Percentiles rank a stretch among this genome's conserved stretches.
phyloP scores from a whole-genome alignment of 2,888 invertebrate genomes.

The Geophilus truncorum region DNA sequence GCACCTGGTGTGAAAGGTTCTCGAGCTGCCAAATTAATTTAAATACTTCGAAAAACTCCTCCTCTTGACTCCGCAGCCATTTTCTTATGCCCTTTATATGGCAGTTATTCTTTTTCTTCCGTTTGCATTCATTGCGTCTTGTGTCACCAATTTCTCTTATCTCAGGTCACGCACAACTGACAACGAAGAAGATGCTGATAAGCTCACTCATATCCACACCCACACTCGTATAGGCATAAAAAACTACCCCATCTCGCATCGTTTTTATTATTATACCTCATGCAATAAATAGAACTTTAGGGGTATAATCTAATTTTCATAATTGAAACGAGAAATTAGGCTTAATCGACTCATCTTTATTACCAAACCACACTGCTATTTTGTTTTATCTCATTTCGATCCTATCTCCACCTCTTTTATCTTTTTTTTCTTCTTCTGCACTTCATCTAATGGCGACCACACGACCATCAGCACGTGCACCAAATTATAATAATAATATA shows the following conservation, averaged over 20 bases:
- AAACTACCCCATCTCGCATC: slow-evolving; percentile 10
- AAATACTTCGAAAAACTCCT: not conserved
- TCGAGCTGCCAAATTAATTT: not conserved
- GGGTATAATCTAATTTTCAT: slow-evolving; percentile 4
- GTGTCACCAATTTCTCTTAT: not conserved
- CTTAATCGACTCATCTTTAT: not conserved
- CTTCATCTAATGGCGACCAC: slow-evolving; percentile 2
- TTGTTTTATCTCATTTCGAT: not conserved
- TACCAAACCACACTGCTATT: not conserved
- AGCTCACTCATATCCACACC: not conserved
- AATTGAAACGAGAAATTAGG: slow-evolving; percentile 10
- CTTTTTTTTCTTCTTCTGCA: not conserved
- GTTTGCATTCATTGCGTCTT: too few species aligned
- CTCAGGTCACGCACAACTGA: slow-evolving; percentile 5
- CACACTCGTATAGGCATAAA: not conserved
- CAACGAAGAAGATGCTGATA: slow-evolving; percentile 4
- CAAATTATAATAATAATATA: not conserved
- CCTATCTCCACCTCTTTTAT: not conserved
- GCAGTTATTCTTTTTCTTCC: not conserved
- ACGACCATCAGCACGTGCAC: not conserved
- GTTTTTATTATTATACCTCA: not conserved
- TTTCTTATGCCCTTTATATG: not conserved
- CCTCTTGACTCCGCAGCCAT: not conserved
- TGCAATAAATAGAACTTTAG: not conserved
- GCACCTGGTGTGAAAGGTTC: not conserved